phyloP scores from a whole-genome alignment of 35 echinoderm and acorn worm genomes.

The Hemicentrotus pulcherrimus region DNA sequence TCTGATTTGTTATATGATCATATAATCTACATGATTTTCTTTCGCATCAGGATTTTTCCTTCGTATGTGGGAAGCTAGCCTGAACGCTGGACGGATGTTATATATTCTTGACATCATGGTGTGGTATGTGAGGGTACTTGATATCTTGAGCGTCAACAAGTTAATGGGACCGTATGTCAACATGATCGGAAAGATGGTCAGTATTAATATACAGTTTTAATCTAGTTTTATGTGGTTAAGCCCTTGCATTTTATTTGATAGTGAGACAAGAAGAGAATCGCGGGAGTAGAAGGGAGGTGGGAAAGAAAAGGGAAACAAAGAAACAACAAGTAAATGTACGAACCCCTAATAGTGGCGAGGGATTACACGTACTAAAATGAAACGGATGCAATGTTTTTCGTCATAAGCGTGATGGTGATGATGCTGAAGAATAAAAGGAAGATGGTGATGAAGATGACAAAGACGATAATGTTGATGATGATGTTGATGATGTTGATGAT shows the following conservation, averaged over 20 bases:
- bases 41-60: not conserved
- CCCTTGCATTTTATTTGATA: not conserved
- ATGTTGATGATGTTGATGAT: too few relatives aligned
- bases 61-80: not conserved
- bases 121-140: constrained; percentile 88
- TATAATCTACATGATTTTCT: too few relatives aligned
- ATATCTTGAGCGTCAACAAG: constrained; percentile 86
- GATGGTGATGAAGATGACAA: too few relatives aligned
- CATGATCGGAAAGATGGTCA: constrained; percentile 95
- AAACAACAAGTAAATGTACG: not conserved
- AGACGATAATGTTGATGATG: too few relatives aligned
- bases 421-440: too few relatives aligned
- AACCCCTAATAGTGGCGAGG: not conserved
- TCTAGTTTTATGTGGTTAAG: not conserved
- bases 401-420: too few relatives aligned
- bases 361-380: too few relatives aligned
- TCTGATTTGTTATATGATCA: too few relatives aligned
- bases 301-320: not conserved
- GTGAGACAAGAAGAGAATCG: not conserved
- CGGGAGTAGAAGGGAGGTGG: not conserved
- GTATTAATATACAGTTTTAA: not conserved
- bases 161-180: constrained; percentile 86
- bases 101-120: constrained; percentile 76
- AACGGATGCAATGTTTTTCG: too few relatives aligned
- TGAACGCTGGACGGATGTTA: constrained; percentile 52